Evolutionary conservation across 92 coral and sea anemone genomes (phyloP).

Genomic region (Muricea muricata): DNA sequence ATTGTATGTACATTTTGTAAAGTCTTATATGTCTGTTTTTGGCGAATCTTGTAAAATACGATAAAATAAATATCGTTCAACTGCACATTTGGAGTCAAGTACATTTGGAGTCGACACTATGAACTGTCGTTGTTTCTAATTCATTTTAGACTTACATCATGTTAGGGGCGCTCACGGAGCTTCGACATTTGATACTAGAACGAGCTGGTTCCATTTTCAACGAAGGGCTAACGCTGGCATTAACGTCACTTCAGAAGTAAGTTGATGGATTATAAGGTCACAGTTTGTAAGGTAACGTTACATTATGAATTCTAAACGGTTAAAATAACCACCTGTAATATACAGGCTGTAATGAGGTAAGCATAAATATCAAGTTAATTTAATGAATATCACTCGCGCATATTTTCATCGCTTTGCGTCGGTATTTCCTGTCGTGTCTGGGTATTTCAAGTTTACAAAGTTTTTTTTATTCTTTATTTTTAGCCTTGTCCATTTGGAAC

Average conservation of each 20-base stretch:
- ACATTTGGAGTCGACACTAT: too few relatives aligned
- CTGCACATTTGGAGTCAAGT: too few relatives aligned
- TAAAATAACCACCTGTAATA: too few relatives aligned
- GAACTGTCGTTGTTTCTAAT: background rate
- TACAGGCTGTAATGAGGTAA: too few relatives aligned
- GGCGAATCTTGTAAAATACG: too few relatives aligned
- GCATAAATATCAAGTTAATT: too few relatives aligned
- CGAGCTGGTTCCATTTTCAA: slow-evolving; percentile 48
- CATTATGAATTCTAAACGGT: too few relatives aligned
- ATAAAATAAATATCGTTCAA: too few relatives aligned
- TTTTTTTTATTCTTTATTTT: background rate
- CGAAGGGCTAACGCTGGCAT: slow-evolving; percentile 49
- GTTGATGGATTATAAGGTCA: background rate
- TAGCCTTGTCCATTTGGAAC: slow-evolving; percentile 78
- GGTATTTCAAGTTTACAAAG: background rate
- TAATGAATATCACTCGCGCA: too few relatives aligned
- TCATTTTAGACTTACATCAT: slow-evolving; percentile 58
- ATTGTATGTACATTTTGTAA: background rate
- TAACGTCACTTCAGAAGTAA: slow-evolving; percentile 66
- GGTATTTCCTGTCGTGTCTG: background rate
- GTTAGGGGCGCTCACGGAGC: slow-evolving; percentile 49
- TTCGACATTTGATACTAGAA: slow-evolving; percentile 63
- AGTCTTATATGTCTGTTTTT: too few relatives aligned
- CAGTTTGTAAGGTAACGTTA: too few relatives aligned
- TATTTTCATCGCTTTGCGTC: too few relatives aligned